Conservation (phyloP, 2,113 vertebrate species). For the Gracilinanus agilis region DNA sequence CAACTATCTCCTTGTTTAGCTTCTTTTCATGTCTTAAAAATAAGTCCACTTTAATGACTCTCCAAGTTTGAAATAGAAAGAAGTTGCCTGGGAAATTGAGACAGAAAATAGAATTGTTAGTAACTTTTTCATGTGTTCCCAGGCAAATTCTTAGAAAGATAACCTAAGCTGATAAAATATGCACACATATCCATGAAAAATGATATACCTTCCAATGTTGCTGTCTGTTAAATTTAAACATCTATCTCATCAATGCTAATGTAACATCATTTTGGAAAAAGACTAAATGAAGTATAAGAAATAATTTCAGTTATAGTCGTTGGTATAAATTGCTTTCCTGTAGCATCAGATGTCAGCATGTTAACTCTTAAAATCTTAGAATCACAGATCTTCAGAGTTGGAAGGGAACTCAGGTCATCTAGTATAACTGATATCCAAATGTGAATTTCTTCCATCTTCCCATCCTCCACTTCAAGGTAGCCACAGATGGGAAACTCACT, state of each 20-base stretch:
- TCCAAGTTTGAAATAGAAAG: slow-evolving; percentile 23
- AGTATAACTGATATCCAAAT: not conserved
- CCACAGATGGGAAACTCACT: not conserved
- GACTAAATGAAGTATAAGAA: not conserved
- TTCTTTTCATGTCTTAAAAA: not conserved
- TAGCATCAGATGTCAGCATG: not conserved
- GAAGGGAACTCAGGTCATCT: not conserved
- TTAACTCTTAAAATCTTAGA: not conserved
- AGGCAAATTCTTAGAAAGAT: not conserved
- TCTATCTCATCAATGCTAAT: slow-evolving; percentile 18
- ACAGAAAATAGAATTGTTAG: not conserved
- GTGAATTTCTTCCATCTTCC: not conserved
- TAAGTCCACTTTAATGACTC: not conserved
- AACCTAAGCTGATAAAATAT: not conserved
- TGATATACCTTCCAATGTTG: not conserved
- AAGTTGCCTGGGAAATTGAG: not conserved
- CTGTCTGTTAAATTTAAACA: slow-evolving; percentile 17
- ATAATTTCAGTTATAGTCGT: slow-evolving; percentile 45
- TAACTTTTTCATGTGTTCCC: not conserved
- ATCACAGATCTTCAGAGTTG: not conserved
- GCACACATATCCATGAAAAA: slow-evolving; percentile 26
- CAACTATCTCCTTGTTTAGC: not conserved
- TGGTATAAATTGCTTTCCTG: slow-evolving; percentile 20
- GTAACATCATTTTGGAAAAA: slow-evolving; percentile 39
- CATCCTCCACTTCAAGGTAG: not conserved